Base-by-base conservation (phyloP, 2,888 invertebrate genomes). In the Mylabris sibirica region DNA sequence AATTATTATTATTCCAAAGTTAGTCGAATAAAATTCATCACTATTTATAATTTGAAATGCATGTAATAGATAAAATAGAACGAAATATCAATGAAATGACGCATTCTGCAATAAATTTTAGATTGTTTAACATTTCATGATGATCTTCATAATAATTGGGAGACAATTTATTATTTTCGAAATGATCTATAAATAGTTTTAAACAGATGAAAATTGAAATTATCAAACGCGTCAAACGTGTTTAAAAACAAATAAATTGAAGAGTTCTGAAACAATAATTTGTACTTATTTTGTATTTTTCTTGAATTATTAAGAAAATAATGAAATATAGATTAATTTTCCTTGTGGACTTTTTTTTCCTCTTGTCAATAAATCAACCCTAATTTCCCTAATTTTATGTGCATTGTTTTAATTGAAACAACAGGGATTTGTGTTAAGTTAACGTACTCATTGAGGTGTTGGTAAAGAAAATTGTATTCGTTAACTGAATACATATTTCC, bases 81-180 rank as follows among this genome's bases (percentile, higher is more conserved):
- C 62, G 64, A 6, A 69, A 65, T 20, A 72, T 79, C 20, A 66
- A 67, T 3, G 64, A 62, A 5, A 75, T 79, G 75, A 66, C 75
- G 0, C 44, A 64, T 34, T 72, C 76, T 1, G 71, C 78, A 49
- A 73, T 79, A 17, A 65, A 77, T 49, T 69, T n/a, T 77, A n/a
- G 74, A 79, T 65, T 78, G 74, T 71, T 71, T 77, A 8, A 75
- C 75, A 11, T 57, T 77, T 12, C 78, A 79, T 60, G 77, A 78
- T 62, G 76, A 77, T 20, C 65, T 79, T 9, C 76, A 78, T 63
- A 76, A 75, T 67, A 74, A 72, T 41, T 78, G 78, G 78, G 69
- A 63, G 63, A 67, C 62, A 53, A 57, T 68, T n/a, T 70, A 69
- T 61, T 57, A 60, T 41, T 24, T 69, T 3, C 34, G 53, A 38